Evolutionary conservation across 2,888 invertebrate species (phyloP).

Genomic region (Alloscopus bannaensis): DNA sequence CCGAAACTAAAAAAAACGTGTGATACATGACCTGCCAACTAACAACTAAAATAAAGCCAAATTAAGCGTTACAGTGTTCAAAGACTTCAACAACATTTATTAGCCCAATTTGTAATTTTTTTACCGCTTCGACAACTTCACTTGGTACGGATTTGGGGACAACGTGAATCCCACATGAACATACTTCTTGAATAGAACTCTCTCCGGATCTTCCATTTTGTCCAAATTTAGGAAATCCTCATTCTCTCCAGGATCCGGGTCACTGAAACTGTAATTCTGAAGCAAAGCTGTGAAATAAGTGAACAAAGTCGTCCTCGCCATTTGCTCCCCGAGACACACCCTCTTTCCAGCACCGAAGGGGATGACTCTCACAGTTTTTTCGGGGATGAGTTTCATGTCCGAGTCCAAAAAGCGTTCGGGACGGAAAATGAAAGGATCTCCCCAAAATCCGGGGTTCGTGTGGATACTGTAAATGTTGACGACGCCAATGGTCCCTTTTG

Average conservation of each 20-base stretch:
- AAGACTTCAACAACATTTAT: no score
- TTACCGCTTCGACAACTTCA: constrained; percentile 12
- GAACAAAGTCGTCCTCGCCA: constrained; percentile 56
- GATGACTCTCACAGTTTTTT: constrained; percentile 44
- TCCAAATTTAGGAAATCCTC: not conserved
- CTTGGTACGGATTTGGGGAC: constrained; percentile 47
- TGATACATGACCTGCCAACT: no score
- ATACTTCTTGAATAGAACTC: constrained; percentile 4
- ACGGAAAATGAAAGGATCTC: constrained; percentile 43
- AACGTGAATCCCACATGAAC: constrained; percentile 51
- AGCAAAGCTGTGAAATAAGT: constrained; percentile 56
- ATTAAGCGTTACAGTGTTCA: no score
- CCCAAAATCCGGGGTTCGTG: constrained; percentile 46
- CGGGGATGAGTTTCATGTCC: constrained; percentile 36
- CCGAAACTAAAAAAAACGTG: no score
- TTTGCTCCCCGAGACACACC: constrained; percentile 54
- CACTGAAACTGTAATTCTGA: constrained; percentile 50
- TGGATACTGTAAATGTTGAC: constrained; percentile 50
- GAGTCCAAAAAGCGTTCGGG: constrained; percentile 55
- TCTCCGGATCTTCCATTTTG: not conserved
- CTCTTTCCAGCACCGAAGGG: constrained; percentile 56
- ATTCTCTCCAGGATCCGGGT: not conserved
- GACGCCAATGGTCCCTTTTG: constrained; percentile 25
- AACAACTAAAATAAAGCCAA: no score
- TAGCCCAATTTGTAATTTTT: not conserved